These are phyloP conservation scores for Elymnias hypermnestra DNA, from an alignment of 1,140 invertebrate species.

Conservation along the genomic window DNA sequence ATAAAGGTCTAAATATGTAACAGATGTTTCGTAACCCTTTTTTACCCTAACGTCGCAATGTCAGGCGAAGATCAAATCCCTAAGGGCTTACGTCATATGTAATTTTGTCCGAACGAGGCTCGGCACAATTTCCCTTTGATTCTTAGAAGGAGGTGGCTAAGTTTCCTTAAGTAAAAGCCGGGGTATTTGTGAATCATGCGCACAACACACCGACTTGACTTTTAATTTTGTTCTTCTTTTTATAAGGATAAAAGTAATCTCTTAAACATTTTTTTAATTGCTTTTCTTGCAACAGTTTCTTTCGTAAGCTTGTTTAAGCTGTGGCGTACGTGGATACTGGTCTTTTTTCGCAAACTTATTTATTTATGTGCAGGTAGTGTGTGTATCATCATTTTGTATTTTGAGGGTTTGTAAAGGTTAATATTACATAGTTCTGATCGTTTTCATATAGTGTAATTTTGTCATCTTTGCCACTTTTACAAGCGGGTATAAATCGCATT, in stretches of 20 bases:
- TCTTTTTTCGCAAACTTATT: too few species aligned
- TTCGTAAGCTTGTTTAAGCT: too few species aligned
- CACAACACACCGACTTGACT: conserved; percentile 10
- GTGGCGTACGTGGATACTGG: too few species aligned
- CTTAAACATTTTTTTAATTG: background rate
- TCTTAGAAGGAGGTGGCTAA: conserved; percentile 25
- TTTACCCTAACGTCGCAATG: conserved; percentile 25
- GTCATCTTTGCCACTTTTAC: too few species aligned
- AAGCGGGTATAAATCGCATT: too few species aligned
- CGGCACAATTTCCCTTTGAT: conserved; percentile 27
- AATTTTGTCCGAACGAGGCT: conserved; percentile 26
- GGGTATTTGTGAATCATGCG: conserved; percentile 29
- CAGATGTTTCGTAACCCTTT: conserved; percentile 24
- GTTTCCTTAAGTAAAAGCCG: conserved; percentile 28
- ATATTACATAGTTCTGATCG: too few species aligned
- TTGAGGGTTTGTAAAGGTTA: too few species aligned
- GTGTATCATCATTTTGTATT: too few species aligned
- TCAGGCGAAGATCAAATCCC: conserved; percentile 33
- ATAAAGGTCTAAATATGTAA: conserved; percentile 17
- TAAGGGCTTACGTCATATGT: conserved; percentile 27
- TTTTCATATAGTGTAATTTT: too few species aligned
- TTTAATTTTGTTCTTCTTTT: conserved; percentile 6
- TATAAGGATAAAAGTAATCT: background rate
- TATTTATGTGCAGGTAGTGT: too few species aligned
- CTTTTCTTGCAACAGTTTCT: background rate